A percentile compares a stretch with the other conserved stretches of the same genome.
Evolutionary conservation across 2,888 invertebrate genomes (phyloP).

Genomic region (Merodon equestris): DNA sequence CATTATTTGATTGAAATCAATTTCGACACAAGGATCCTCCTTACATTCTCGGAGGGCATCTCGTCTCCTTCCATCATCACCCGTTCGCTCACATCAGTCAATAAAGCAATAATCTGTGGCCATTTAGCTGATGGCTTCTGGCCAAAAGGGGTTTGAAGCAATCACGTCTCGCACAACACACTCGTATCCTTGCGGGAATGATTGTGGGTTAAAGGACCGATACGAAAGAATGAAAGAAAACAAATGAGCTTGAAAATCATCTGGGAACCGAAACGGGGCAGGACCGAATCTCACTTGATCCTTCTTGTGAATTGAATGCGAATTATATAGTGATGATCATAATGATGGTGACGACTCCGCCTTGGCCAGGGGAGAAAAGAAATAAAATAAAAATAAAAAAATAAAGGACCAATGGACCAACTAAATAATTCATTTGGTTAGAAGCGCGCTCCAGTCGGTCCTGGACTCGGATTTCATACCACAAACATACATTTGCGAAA

Average conservation of each 20-base stretch:
- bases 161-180: constrained; percentile 6
- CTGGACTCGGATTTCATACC: constrained; percentile 40
- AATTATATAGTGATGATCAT: constrained; percentile 65
- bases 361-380: too few species aligned
- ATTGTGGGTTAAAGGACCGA: neutral
- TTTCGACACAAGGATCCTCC: constrained; percentile 37
- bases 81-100: constrained; percentile 58
- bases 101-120: constrained; percentile 70
- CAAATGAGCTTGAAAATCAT: constrained; percentile 60
- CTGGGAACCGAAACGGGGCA: constrained; percentile 33
- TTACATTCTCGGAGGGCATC: neutral
- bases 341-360: constrained; percentile 41
- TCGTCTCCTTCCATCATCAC: neutral
- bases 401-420: constrained; percentile 36
- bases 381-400: too few species aligned
- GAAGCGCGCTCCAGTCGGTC: constrained; percentile 47
- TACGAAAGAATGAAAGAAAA: constrained; percentile 24
- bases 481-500: constrained; percentile 36
- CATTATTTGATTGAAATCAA: constrained; percentile 68
- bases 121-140: constrained; percentile 69
- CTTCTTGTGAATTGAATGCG: constrained; percentile 51
- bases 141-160: constrained; percentile 59
- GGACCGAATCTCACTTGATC: constrained; percentile 43
- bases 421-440: constrained; percentile 64
- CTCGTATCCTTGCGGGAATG: neutral